phyloP scores from a whole-genome alignment of 2,888 invertebrate genomes.

The Odontocolon sp. region DNA sequence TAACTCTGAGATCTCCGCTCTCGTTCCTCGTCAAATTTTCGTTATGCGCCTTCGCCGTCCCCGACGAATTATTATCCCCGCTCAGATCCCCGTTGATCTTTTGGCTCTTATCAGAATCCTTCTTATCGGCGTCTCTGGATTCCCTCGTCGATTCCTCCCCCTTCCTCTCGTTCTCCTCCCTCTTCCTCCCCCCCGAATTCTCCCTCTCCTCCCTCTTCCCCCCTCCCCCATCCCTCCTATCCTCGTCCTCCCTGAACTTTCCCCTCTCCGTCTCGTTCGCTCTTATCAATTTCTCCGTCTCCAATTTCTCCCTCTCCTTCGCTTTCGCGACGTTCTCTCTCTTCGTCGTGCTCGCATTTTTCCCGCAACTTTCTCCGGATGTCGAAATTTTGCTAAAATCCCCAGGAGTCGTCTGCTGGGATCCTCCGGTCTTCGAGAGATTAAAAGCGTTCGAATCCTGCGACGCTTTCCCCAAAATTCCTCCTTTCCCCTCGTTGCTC shows the following conservation, averaged over 20 bases:
- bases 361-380: no score
- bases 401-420: constrained; percentile 3
- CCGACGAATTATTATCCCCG: constrained; percentile 38
- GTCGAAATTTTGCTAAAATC: constrained; percentile 21
- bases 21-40: constrained; percentile 43
- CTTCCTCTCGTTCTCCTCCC: constrained; percentile 4
- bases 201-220: no score
- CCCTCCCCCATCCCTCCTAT: no score
- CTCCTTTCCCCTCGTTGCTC: constrained; percentile 24
- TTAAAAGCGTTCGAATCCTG: constrained; percentile 68
- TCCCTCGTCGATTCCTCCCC: constrained; percentile 27
- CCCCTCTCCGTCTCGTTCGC: background rate
- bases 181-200: background rate
- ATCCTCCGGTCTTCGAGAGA: constrained; percentile 66
- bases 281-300: constrained; percentile 21
- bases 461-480: constrained; percentile 19
- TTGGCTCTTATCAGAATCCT: constrained; percentile 35
- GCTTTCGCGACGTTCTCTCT: constrained; percentile 35
- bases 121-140: constrained; percentile 36
- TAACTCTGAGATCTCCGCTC: constrained; percentile 42
- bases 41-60: constrained; percentile 58
- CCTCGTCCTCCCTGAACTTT: constrained; percentile 22
- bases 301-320: constrained; percentile 49
- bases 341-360: constrained; percentile 24
- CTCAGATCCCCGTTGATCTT: constrained; percentile 49